phyloP scores from a whole-genome alignment of 2,113 vertebrate species.

The Platysteira castanea region DNA sequence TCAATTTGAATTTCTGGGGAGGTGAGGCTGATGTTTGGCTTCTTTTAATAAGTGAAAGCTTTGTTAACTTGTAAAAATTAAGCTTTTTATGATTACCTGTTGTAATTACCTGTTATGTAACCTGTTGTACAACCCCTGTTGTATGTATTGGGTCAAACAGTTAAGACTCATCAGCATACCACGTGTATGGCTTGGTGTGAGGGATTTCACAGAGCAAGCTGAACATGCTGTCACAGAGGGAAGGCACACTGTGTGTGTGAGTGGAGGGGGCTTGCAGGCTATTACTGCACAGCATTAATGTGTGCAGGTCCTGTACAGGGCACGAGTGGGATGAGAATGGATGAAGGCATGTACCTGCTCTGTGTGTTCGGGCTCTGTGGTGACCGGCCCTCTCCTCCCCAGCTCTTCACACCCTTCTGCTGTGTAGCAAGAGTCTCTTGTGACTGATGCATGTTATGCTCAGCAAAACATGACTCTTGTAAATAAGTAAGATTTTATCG shows the following conservation, averaged over 20 bases:
- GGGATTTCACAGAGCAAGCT: not conserved
- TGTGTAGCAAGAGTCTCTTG: not conserved
- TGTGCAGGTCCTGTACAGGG: accelerated
- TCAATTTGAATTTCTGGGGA: not conserved
- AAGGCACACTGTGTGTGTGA: accelerated
- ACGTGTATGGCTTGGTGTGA: not conserved
- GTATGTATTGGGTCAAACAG: not conserved
- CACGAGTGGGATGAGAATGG: not conserved
- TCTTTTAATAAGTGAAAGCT: not conserved
- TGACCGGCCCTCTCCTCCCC: not conserved
- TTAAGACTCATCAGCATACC: not conserved
- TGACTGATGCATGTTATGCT: not conserved
- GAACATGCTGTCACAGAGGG: not conserved
- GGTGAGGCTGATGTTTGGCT: not conserved
- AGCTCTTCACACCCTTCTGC: not conserved
- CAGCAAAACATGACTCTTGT: not conserved
- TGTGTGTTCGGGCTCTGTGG: accelerated
- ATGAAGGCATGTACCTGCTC: not conserved
- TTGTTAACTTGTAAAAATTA: not conserved
- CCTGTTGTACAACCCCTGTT: too few relatives aligned
- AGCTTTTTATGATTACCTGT: not conserved
- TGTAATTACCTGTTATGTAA: too few relatives aligned
- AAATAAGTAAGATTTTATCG: not conserved
- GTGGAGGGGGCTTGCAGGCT: not conserved
- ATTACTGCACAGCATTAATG: not conserved